Evolutionary conservation across 2,797 vertebrate species (phyloP).

Genomic region (Sebastes hubbsi): DNA sequence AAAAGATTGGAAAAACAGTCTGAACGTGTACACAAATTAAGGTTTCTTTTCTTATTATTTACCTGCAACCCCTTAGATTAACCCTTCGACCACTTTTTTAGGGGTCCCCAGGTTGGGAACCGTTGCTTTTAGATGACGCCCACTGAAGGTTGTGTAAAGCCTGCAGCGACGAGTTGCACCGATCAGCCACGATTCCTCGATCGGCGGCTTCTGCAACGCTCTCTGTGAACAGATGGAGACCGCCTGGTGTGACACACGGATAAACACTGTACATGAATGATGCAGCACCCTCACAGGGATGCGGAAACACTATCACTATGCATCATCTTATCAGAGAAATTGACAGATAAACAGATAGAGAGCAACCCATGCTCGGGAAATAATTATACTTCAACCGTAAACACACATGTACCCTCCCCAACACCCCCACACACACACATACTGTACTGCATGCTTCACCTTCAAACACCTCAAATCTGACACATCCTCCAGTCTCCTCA

Average conservation of each 20-base stretch:
- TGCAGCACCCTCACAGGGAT: neutral
- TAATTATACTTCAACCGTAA: no score
- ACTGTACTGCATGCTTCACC: neutral
- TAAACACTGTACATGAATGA: constrained; percentile 6
- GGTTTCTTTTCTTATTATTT: neutral
- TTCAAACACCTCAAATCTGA: constrained; percentile 17
- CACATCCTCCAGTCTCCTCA: constrained; percentile 32
- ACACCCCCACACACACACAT: no score
- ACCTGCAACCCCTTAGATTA: neutral
- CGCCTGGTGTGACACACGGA: neutral
- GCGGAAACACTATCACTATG: neutral
- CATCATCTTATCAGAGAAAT: neutral
- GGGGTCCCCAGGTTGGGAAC: neutral
- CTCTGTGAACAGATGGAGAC: neutral
- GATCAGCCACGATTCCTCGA: neutral
- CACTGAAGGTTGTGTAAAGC: neutral
- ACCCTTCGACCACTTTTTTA: neutral
- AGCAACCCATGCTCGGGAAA: neutral
- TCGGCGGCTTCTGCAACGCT: neutral
- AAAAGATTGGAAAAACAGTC: no score
- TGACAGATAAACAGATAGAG: neutral
- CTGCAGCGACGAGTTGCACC: neutral
- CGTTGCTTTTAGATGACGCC: neutral
- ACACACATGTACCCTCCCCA: neutral
- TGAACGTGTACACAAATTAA: no score